These are phyloP conservation scores for Endomychus coccineus DNA, from an alignment of 2,888 invertebrate species.

Conservation along the genomic window DNA sequence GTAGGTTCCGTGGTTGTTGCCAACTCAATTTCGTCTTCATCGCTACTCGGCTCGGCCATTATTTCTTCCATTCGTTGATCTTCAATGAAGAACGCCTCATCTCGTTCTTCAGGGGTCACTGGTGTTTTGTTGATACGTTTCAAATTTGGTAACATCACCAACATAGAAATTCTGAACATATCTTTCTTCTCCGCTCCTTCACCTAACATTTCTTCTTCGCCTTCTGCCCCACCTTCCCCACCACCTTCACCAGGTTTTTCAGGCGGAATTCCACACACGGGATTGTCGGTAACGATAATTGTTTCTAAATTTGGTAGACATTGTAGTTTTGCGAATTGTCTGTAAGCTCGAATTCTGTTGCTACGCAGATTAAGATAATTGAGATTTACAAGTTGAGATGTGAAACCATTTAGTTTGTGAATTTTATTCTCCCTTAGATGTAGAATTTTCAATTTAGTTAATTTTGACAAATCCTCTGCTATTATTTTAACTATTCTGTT, in stretches of 20 bases:
- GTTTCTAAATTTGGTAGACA: constrained; percentile 47
- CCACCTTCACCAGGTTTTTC: constrained; percentile 20
- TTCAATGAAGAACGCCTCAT: constrained; percentile 29
- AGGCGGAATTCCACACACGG: constrained; percentile 33
- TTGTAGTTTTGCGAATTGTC: constrained; percentile 50
- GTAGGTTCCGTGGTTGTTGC: constrained; percentile 24
- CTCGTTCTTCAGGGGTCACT: constrained; percentile 48
- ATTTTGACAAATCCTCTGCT: constrained; percentile 49
- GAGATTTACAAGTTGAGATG: constrained; percentile 41
- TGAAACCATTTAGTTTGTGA: constrained; percentile 49
- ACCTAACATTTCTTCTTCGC: constrained; percentile 30
- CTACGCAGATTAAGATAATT: constrained; percentile 52
- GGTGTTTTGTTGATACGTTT: constrained; percentile 50
- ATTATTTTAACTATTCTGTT: constrained; percentile 29
- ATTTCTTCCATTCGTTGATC: constrained; percentile 32
- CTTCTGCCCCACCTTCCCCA: constrained; percentile 20
- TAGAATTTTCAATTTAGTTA: constrained; percentile 57
- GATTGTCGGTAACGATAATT: constrained; percentile 50
- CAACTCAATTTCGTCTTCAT: constrained; percentile 24
- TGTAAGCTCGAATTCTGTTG: constrained; percentile 48
- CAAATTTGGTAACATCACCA: constrained; percentile 29
- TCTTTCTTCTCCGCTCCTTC: constrained; percentile 39
- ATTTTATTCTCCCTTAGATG: constrained; percentile 66
- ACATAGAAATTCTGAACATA: constrained; percentile 14
- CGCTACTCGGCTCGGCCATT: constrained; percentile 37